Evolutionary conservation across 2,888 invertebrate genomes (phyloP), one percentile per base, ranked within the genome.

Genomic region (Timema cristinae): DNA sequence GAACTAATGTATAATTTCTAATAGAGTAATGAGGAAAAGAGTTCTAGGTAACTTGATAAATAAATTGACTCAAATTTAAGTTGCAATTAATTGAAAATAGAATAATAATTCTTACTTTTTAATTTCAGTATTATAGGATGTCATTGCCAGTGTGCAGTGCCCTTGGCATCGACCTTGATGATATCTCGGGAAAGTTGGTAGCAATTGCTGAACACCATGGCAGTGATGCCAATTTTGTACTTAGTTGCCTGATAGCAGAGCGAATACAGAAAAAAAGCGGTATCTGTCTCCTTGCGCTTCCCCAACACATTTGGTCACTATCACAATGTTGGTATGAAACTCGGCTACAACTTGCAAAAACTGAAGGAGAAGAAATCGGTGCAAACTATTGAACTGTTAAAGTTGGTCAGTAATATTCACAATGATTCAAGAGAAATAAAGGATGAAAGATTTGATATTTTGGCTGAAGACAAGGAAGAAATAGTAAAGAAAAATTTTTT

Each of bases 291-390:
- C 83, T 92, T 68, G 86, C 89, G 68, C 84, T 90, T 73, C 92
- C n/a, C 92, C 79, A 90, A 92, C 78, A 87, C 89, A 2, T 83
- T 90, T 67, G 85, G 86, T 70, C 92, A 93, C 79, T 93, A 91
- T 78, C 89, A 91, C 73, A 90, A 88, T 81, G 86, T 92, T 52
- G 90, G 91, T 13, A 87, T 90, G 78, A 89, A 90, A 78, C 84
- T 92, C 78, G 91, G 91, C 68, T 91, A 89, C 78, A 91, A 91
- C 80, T 81, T 92, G 51, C 84, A 86, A 52, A 81, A 84, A 69
- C 82, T 85, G 72, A 80, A 83, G 49, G 83, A 83, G 66, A 80
- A 83, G 15, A 85, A 85, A 67, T 81, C 81, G n/a, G 81, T 87
- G 0, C 82, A 80, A 50, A 80, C 85, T 6, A 81, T 89, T 48